These are phyloP conservation scores for Anthonomus grandis DNA, from an alignment of 1,140 invertebrate genomes.

Conservation along the genomic window DNA sequence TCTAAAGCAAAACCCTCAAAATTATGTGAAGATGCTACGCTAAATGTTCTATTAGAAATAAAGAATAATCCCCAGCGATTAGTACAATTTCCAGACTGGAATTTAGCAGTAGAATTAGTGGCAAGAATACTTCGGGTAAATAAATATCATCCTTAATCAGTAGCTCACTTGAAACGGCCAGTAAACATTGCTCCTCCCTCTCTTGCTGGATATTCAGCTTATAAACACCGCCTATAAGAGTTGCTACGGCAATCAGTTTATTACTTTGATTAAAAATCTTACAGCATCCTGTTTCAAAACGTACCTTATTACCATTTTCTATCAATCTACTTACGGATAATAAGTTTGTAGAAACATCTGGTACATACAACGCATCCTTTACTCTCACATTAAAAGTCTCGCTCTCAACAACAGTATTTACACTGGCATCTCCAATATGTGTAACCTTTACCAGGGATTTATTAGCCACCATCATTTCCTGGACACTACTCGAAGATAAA, in stretches of 20 bases:
- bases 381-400: background rate
- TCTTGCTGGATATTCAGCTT: background rate
- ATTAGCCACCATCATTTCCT: slow-evolving; percentile 14
- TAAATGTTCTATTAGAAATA: too few species aligned
- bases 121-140: too few species aligned
- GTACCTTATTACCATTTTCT: too few species aligned
- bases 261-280: background rate
- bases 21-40: too few species aligned
- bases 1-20: too few species aligned
- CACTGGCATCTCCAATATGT: background rate
- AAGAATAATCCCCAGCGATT: too few species aligned
- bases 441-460: slow-evolving; percentile 1
- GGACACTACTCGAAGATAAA: background rate
- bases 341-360: background rate
- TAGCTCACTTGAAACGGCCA: background rate
- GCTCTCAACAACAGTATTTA: background rate
- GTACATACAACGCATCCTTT: background rate
- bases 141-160: too few species aligned
- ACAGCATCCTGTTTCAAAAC: too few species aligned
- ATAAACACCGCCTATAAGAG: background rate
- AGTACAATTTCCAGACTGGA: too few species aligned
- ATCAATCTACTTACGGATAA: slow-evolving; percentile 3
- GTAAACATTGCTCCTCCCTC: background rate
- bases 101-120: too few species aligned
- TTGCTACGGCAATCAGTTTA: too few species aligned